Conservation (phyloP, 2,797 vertebrate species). For the Nannoperca australis region DNA sequence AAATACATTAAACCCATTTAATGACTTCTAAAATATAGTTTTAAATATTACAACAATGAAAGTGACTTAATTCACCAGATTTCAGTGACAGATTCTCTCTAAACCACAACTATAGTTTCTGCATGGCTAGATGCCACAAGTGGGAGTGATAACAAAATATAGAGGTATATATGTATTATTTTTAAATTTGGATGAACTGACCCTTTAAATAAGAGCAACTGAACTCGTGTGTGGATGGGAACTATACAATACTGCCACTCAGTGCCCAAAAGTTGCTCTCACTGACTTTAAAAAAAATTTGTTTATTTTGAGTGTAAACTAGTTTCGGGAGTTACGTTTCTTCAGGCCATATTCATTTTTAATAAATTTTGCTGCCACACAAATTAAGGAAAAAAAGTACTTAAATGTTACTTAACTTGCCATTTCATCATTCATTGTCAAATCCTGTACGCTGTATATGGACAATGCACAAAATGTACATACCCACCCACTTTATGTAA, state of each 20-base stretch:
- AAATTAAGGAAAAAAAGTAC: background rate
- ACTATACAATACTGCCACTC: constrained; percentile 39
- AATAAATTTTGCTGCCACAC: background rate
- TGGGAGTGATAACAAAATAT: background rate
- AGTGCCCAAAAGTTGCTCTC: constrained; percentile 30
- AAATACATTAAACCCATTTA: background rate
- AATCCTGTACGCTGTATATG: background rate
- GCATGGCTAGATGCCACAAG: no score
- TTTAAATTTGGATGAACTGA: background rate
- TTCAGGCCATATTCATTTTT: background rate
- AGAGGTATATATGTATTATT: background rate
- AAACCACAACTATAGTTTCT: background rate
- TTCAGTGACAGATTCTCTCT: background rate
- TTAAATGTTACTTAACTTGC: background rate
- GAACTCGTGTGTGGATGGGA: background rate
- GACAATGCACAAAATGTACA: background rate
- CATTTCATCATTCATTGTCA: background rate
- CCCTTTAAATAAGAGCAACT: background rate
- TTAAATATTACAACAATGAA: background rate
- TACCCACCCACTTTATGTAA: background rate
- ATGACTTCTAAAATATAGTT: background rate
- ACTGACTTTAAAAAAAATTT: background rate
- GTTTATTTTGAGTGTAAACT: background rate
- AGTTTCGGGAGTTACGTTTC: background rate
- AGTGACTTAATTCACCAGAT: background rate